Conservation (phyloP, 2,113 vertebrate genomes). For the Ochotona princeps region DNA sequence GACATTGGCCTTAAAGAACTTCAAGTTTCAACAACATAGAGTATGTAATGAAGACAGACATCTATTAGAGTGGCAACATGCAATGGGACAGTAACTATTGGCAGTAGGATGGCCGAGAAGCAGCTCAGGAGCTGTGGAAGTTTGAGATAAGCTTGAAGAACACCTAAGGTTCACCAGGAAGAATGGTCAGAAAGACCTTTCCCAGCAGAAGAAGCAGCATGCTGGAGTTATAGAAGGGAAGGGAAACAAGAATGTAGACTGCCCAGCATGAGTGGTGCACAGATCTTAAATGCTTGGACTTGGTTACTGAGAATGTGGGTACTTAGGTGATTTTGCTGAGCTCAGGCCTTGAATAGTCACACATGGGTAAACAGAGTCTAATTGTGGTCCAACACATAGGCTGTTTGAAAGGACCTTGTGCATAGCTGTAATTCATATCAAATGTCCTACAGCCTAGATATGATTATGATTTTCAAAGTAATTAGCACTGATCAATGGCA, state of each 20-base stretch:
- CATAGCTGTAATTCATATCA: neutral
- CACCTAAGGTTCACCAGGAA: neutral
- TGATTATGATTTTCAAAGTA: neutral
- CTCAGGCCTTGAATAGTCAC: neutral
- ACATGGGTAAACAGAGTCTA: conserved; percentile 30
- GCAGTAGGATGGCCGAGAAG: neutral
- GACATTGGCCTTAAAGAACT: neutral
- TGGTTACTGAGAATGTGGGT: neutral
- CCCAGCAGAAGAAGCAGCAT: neutral
- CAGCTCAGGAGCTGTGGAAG: neutral
- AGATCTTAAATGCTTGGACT: neutral
- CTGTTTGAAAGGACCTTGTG: conserved; percentile 49
- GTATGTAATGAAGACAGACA: neutral
- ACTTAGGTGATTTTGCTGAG: conserved; percentile 24
- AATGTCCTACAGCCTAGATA: conserved; percentile 26
- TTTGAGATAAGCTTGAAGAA: neutral
- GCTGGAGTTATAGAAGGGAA: neutral
- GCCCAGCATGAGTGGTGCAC: neutral
- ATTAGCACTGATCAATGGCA: neutral
- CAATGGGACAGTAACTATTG: too few species aligned
- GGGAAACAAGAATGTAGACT: neutral
- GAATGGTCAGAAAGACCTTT: neutral
- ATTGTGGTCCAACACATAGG: conserved; percentile 10
- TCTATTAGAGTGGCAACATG: rapidly evolving
- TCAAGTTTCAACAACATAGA: neutral